phyloP scores from a whole-genome alignment of 2,113 vertebrate species.

The Psilopogon haemacephalus region DNA sequence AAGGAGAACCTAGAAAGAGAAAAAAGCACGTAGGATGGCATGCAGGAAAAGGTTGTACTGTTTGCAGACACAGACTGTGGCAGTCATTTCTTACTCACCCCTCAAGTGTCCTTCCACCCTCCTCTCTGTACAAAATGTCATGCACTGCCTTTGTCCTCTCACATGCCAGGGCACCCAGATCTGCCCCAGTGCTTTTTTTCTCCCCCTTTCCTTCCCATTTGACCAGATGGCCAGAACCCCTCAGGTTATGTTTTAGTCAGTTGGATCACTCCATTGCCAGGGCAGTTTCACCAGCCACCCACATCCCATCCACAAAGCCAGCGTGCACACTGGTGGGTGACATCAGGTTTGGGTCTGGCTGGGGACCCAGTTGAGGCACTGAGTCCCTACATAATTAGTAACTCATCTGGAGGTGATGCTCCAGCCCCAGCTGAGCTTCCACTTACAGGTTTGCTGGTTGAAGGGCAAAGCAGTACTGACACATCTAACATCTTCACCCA shows the following conservation, averaged over 20 bases:
- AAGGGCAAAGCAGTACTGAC: neutral
- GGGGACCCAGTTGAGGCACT: neutral
- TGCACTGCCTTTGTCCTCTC: neutral
- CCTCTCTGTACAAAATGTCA: neutral
- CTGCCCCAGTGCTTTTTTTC: neutral
- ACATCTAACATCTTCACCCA: neutral
- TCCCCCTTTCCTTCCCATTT: neutral
- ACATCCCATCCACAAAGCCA: neutral
- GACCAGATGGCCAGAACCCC: neutral
- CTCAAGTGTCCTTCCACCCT: neutral
- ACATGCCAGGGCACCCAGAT: neutral
- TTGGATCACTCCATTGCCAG: accelerated
- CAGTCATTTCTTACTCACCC: neutral
- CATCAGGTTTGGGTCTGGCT: neutral
- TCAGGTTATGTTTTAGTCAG: neutral
- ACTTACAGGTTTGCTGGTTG: neutral
- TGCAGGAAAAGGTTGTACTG: neutral
- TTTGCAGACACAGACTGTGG: neutral
- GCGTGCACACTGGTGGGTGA: accelerated
- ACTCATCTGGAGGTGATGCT: neutral
- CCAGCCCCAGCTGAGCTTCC: neutral
- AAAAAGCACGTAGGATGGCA: neutral
- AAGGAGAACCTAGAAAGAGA: neutral
- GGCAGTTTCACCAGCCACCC: neutral
- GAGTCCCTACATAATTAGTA: neutral